Evolutionary conservation across 2,797 vertebrate genomes (phyloP), one percentile per base, ranked within the genome.

Genomic region (Darevskia mixta): DNA sequence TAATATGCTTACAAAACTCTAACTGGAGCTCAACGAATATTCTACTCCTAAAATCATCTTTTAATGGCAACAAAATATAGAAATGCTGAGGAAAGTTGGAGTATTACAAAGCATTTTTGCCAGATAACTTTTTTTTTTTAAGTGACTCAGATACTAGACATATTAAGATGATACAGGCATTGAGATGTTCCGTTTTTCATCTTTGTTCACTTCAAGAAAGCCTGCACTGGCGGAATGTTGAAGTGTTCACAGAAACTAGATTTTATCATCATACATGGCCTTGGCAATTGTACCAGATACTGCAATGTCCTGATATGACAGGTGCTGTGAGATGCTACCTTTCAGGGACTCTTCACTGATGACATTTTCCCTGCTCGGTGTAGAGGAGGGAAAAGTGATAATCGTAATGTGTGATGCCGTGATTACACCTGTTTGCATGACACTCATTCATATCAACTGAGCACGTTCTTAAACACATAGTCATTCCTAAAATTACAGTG

Each of bases 1-100:
- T 91, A 92, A 86, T 92, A 73, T 91, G 69, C 91, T 92, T 91
- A 87, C 66, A 87, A 86, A 91, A 67, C 43, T 93, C 64, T 90
- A 96, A 94, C 94, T 96, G 95, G 94, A 95, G 93, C 73, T 27
- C 77, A 86, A 86, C 83, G 61, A 89, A n/a, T 72, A 82, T 79
- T 69, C 78, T 18, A 81, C 82, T 85, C 29, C 81, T 71, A 79
- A 90, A 23, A 77, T 5, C 67, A 90, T 89, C 20, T n/a, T 86
- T 90, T 86, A 29, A 29, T 81, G 87, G 85, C 79, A 71, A 9
- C 58, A 23, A 61, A 90, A 83, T 9, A 55, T 4, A 29, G 3
- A 32, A 82, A 49, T 0, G 5, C 2, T 43, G 1, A n/a, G 45
- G 43, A 79, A 86, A 72, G 4, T 3, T 82, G 88, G 11, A 78